Evolutionary conservation across 2,113 vertebrate genomes (phyloP).

Genomic region (Hiodon tergisus): DNA sequence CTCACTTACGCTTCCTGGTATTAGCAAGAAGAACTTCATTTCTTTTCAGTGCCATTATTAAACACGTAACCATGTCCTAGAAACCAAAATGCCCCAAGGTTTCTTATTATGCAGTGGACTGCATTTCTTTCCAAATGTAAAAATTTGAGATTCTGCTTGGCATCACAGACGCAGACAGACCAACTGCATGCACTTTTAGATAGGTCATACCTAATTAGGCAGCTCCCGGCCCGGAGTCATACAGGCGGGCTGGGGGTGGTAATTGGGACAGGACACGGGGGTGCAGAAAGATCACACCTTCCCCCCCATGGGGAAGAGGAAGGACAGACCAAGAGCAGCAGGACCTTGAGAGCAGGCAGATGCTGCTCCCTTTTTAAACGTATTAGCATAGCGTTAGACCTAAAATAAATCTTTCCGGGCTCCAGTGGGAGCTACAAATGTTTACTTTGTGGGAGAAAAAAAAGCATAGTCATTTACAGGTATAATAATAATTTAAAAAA

Average conservation of each 20-base stretch:
- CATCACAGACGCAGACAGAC: not conserved
- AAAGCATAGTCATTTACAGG: too few relatives aligned
- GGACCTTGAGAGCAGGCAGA: not conserved
- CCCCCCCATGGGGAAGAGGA: too few relatives aligned
- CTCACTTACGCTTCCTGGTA: not conserved
- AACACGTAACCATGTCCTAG: not conserved
- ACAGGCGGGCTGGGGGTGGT: not conserved
- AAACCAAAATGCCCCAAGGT: not conserved
- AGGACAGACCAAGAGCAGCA: not conserved
- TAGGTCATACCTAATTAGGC: conserved; percentile 9
- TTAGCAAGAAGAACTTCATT: not conserved
- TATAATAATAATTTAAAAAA: too few relatives aligned
- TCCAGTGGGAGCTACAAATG: not conserved
- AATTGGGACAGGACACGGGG: conserved; percentile 2
- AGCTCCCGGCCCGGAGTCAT: not conserved
- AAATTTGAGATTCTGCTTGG: not conserved
- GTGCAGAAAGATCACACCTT: too few relatives aligned
- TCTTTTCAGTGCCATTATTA: not conserved
- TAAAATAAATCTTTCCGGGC: not conserved
- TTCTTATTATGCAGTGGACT: not conserved
- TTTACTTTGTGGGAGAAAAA: not conserved
- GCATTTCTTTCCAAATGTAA: not conserved
- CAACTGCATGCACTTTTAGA: not conserved
- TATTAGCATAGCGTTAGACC: not conserved
- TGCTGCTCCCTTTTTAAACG: not conserved